A percentile compares a stretch with the other conserved stretches of the same genome.
phyloP scores from a whole-genome alignment of 2,888 invertebrate genomes.

The Folsomia manolachei region DNA sequence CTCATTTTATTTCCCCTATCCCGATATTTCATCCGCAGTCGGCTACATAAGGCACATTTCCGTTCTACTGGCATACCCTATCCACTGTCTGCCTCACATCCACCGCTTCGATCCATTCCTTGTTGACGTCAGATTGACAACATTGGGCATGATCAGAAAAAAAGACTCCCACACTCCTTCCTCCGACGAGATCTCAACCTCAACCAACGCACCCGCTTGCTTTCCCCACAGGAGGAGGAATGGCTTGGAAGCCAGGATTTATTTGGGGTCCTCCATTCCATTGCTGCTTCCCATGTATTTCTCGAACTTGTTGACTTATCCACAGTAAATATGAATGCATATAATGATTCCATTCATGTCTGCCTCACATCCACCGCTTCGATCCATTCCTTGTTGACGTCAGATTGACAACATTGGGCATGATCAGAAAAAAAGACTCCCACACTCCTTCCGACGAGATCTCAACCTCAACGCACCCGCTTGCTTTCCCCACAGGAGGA shows the following conservation, averaged over 20 bases:
- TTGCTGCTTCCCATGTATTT: too few relatives aligned
- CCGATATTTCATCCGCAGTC: too few relatives aligned
- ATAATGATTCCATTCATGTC: too few relatives aligned
- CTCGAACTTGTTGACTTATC: too few relatives aligned
- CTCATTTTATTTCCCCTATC: too few relatives aligned
- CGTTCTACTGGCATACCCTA: too few relatives aligned
- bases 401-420: background rate
- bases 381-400: conserved; percentile 16
- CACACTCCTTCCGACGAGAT: background rate
- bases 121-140: conserved; percentile 10
- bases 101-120: conserved; percentile 15
- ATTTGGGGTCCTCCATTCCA: background rate
- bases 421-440: background rate
- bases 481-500: conserved; percentile 9
- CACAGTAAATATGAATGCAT: too few relatives aligned
- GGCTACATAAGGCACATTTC: too few relatives aligned
- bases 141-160: background rate
- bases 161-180: background rate
- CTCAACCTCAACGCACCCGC: conserved; percentile 8
- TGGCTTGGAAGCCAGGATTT: background rate
- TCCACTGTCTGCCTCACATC: too few relatives aligned
- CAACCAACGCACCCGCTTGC: conserved; percentile 15
- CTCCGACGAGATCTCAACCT: background rate
- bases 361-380: conserved; percentile 19
- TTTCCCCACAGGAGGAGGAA: conserved; percentile 3